A percentile compares a stretch with the other conserved stretches of the same genome.
phyloP scores from a whole-genome alignment of 1,140 invertebrate species.

The Lethocerus indicus region DNA sequence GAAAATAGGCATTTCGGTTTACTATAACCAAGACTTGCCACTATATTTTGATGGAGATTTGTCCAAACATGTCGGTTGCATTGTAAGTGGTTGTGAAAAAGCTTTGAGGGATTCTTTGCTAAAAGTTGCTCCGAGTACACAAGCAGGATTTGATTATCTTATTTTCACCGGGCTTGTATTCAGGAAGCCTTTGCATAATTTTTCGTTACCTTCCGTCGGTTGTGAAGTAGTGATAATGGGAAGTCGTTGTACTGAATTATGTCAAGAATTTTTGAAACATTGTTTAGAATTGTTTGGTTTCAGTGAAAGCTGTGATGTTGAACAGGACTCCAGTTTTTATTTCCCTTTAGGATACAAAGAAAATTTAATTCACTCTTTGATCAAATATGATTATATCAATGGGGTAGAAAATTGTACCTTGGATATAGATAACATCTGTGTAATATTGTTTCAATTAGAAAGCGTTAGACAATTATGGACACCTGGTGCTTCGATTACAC shows the following conservation, averaged over 20 bases:
- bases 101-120: neutral
- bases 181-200: neutral
- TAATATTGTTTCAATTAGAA: neutral
- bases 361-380: too few relatives aligned
- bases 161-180: neutral
- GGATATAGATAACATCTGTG: neutral
- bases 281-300: neutral
- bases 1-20: too few relatives aligned
- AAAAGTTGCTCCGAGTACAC: neutral
- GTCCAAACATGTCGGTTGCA: neutral
- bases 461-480: slow-evolving; percentile 6
- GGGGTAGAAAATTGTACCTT: too few relatives aligned
- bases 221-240: slow-evolving; percentile 9
- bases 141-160: too few relatives aligned
- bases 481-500: too few relatives aligned
- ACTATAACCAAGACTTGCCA: too few relatives aligned
- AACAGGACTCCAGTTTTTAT: too few relatives aligned
- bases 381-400: too few relatives aligned
- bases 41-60: too few relatives aligned
- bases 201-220: neutral
- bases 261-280: neutral
- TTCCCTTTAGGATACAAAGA: too few relatives aligned
- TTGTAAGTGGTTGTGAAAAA: neutral
- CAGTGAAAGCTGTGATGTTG: too few relatives aligned
- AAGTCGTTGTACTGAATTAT: neutral